Conservation (phyloP, 2,113 vertebrate species). For the Corapipo altera region DNA sequence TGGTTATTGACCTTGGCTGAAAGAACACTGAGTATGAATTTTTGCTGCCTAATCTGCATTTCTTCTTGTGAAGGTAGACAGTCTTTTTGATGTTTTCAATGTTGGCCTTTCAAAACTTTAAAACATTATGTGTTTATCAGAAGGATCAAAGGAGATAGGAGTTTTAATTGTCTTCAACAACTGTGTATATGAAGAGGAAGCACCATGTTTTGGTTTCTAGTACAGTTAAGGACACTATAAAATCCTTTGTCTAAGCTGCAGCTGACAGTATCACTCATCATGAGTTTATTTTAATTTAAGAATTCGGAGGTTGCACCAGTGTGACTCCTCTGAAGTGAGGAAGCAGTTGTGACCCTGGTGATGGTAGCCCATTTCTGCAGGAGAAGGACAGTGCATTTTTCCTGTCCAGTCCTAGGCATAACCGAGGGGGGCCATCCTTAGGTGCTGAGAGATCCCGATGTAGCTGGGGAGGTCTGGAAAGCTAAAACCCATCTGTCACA, state of each 20-base stretch:
- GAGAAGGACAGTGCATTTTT: background rate
- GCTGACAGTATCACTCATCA: background rate
- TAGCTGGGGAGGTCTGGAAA: background rate
- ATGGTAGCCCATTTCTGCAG: background rate
- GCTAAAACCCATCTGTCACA: background rate
- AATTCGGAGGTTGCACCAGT: background rate
- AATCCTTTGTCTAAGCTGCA: background rate
- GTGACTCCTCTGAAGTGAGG: background rate
- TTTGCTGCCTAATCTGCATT: background rate
- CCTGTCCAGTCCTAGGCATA: fast-evolving
- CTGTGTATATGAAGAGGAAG: background rate
- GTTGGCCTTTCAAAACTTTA: conserved; percentile 16
- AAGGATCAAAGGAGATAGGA: background rate
- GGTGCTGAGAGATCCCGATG: background rate
- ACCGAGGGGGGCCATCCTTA: fast-evolving
- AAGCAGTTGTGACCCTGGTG: background rate
- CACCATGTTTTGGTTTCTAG: background rate
- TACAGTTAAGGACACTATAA: background rate
- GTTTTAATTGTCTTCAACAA: background rate
- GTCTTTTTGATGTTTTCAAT: background rate
- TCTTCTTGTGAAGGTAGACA: background rate
- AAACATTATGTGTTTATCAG: background rate
- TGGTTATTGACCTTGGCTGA: background rate
- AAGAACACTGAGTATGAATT: background rate
- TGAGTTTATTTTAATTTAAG: conserved; percentile 7